Evolutionary conservation across 2,797 vertebrate genomes (phyloP).

Genomic region (Saguinus oedipus): DNA sequence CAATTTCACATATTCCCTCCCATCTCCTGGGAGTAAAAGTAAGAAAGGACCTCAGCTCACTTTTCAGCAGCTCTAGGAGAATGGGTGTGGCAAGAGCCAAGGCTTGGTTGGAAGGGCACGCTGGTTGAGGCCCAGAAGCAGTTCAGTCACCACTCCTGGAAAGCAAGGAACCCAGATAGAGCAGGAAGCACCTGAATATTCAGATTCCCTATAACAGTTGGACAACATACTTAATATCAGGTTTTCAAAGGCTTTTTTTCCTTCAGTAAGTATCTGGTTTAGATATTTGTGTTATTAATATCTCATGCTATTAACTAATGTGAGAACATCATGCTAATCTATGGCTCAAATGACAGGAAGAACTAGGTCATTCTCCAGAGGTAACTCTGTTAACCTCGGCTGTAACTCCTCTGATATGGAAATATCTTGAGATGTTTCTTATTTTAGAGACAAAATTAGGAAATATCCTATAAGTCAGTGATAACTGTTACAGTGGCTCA

Average conservation of each 20-base stretch:
- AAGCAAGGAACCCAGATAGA: neutral
- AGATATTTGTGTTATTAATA: neutral
- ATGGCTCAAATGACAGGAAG: constrained; percentile 35
- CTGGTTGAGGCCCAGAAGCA: neutral
- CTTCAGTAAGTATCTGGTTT: neutral
- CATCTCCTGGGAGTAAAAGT: neutral
- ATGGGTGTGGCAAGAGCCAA: constrained; percentile 72
- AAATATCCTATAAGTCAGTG: neutral
- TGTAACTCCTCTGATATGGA: neutral
- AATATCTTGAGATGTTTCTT: neutral
- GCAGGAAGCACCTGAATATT: neutral
- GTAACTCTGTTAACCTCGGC: neutral
- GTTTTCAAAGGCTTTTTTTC: neutral
- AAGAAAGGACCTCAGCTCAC: constrained; percentile 39
- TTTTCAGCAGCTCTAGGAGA: constrained; percentile 44
- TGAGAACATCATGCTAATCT: neutral
- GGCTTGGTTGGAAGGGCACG: constrained; percentile 85
- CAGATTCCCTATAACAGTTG: neutral
- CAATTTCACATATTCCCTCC: neutral
- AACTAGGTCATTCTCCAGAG: neutral
- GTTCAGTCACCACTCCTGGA: neutral
- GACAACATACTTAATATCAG: neutral
- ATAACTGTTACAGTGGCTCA: constrained; percentile 34
- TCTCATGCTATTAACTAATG: neutral
- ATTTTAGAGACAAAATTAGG: neutral